Base-by-base conservation (phyloP, 1,140 invertebrate genomes). In the Theocolax elegans region DNA sequence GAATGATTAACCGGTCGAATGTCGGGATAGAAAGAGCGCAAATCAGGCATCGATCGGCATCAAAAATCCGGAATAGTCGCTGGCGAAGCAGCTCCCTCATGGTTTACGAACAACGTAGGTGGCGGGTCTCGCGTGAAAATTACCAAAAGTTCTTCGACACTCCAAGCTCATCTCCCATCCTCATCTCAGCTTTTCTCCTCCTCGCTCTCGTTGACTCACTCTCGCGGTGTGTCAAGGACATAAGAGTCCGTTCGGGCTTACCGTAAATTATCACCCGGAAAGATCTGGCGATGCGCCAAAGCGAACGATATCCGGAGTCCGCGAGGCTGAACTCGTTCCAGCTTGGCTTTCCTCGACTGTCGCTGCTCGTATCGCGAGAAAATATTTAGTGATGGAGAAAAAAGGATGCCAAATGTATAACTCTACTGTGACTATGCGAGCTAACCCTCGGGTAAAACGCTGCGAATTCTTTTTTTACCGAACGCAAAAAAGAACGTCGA, bases 231-330 rank as follows among this genome's bases (percentile, higher is more conserved):
- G 21, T 12, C 35, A 23, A 10, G 21, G 46, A 62, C 56, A 62
- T 31, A 54, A 48, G 71, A 72, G 64, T 73, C 73, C 44, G 51
- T n/a, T 56, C 29, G 58, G 35, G 64, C 66, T 75, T 71, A 75
- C 74, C 73, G 73, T 81, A 76, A 80, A 81, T 83, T 81, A 80
- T 75, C 72, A 67, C 62, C 53, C 27, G 63, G 48, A 69, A 74
- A 75, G 72, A 76, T 77, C 72, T 81, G 81, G 81, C 77, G 15
- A 19, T 10, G 46, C 9, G 76, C 79, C 81, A 81, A 77, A 76
- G 74, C 72, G 75, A 75, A 72, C 72, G 75, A 78, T 80, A 81
- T 79, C 75, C 76, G 76, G 65, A 64, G 72, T 72, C 60, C 66
- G 64, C 71, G 59, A 17, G 23, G 27, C 53, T 31, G 38, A 56